phyloP scores from a whole-genome alignment of 2,797 vertebrate species.

The Rachycentron canadum region DNA sequence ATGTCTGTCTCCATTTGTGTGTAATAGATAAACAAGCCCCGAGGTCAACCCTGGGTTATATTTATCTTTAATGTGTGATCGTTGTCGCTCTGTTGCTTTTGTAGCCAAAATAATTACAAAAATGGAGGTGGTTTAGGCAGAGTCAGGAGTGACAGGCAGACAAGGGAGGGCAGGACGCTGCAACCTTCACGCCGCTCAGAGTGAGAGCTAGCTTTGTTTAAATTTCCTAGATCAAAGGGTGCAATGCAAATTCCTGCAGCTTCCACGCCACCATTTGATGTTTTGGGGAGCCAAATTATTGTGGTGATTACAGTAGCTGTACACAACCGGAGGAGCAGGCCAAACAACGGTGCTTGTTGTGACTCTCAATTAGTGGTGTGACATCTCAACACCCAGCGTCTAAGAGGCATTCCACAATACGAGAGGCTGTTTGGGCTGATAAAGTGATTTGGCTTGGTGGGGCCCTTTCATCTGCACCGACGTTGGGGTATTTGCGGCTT shows the following conservation, averaged over 20 bases:
- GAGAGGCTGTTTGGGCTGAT: slow-evolving; percentile 82
- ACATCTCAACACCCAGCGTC: slow-evolving; percentile 78
- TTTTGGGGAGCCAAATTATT: slow-evolving; percentile 81
- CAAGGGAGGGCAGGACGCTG: slow-evolving; percentile 46
- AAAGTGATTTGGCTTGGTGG: slow-evolving; percentile 81
- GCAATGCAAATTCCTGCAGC: slow-evolving; percentile 84
- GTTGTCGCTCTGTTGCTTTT: slow-evolving; percentile 66
- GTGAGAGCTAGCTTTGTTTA: slow-evolving; percentile 78
- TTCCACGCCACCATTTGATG: slow-evolving; percentile 82
- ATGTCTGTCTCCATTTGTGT: slow-evolving; percentile 63
- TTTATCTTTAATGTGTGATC: slow-evolving; percentile 61
- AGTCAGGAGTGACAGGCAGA: slow-evolving; percentile 31
- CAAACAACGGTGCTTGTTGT: slow-evolving; percentile 80
- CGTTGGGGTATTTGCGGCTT: slow-evolving; percentile 73
- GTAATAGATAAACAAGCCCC: slow-evolving; percentile 52
- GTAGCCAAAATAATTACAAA: slow-evolving; percentile 75
- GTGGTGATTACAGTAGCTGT: slow-evolving; percentile 80
- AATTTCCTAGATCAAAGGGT: slow-evolving; percentile 83
- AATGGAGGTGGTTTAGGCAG: slow-evolving; percentile 62
- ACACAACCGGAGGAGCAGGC: slow-evolving; percentile 69
- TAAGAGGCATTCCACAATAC: slow-evolving; percentile 77
- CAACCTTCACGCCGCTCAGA: slow-evolving; percentile 79
- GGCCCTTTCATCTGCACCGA: slow-evolving; percentile 78
- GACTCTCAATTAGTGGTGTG: slow-evolving; percentile 84
- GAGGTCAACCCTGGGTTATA: slow-evolving; percentile 61